These are phyloP conservation scores for Teleiodes luculella DNA, from an alignment of 2,888 invertebrate genomes.

Conservation along the genomic window DNA sequence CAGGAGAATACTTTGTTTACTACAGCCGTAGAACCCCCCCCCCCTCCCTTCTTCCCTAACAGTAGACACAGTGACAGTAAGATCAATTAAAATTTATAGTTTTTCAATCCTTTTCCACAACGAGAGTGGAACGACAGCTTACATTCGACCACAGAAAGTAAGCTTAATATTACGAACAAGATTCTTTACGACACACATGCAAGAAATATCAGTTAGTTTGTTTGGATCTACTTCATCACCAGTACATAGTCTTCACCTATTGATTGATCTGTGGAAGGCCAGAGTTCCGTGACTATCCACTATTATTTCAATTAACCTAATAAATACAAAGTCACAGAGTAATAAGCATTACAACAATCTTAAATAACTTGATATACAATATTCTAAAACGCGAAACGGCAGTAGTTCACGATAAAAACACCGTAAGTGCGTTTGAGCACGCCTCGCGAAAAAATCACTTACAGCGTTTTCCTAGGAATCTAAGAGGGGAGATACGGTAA, in stretches of 20 bases:
- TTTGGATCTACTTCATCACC: too few relatives aligned
- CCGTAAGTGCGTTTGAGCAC: conserved; percentile 44
- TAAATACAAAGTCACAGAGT: conserved; percentile 64
- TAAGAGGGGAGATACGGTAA: neutral
- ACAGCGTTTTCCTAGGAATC: neutral
- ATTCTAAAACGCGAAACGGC: conserved; percentile 63
- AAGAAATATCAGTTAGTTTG: too few relatives aligned
- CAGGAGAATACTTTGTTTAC: neutral
- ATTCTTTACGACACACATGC: too few relatives aligned
- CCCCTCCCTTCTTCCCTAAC: neutral
- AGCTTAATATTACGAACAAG: too few relatives aligned
- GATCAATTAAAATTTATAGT: too few relatives aligned
- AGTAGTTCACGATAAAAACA: conserved; percentile 40
- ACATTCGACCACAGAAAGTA: too few relatives aligned
- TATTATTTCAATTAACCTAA: conserved; percentile 72
- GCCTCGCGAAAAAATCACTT: conserved; percentile 24
- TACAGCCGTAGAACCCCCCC: too few relatives aligned
- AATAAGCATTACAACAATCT: conserved; percentile 66
- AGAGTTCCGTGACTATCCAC: conserved; percentile 53
- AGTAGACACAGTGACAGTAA: too few relatives aligned
- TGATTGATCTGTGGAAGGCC: neutral
- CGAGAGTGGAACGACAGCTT: too few relatives aligned
- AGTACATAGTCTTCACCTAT: neutral
- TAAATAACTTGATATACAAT: conserved; percentile 70
- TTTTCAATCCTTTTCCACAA: too few relatives aligned